Percentiles rank a stretch among this genome's conserved stretches.
These are phyloP conservation scores for Leptodactylus fuscus DNA, from an alignment of 2,113 vertebrate species.

Conservation along the genomic window DNA sequence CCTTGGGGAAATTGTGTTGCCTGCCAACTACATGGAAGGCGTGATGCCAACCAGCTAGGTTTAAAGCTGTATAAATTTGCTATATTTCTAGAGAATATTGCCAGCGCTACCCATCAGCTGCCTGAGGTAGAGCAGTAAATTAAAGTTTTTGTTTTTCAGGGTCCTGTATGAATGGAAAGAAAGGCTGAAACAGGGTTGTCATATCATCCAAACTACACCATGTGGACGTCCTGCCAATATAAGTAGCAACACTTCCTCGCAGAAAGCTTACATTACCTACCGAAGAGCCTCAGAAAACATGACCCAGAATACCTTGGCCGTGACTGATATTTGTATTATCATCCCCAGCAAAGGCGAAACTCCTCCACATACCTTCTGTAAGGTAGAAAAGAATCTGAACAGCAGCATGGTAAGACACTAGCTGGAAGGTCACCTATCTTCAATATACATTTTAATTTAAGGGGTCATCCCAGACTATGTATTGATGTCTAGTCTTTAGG, in stretches of 20 bases:
- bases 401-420: constrained; percentile 90
- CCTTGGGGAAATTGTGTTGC: background rate
- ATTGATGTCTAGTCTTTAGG: no score
- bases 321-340: constrained; percentile 96
- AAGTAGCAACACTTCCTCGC: constrained; percentile 88
- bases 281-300: constrained; percentile 89
- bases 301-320: constrained; percentile 89
- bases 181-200: constrained; percentile 92
- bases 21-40: background rate
- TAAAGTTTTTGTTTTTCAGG: constrained; percentile 69
- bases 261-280: constrained; percentile 93
- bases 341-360: constrained; percentile 94
- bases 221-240: constrained; percentile 93
- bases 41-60: background rate
- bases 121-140: background rate
- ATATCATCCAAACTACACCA: constrained; percentile 93
- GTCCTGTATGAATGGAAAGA: constrained; percentile 97
- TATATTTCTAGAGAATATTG: background rate
- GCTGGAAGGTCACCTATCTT: no score
- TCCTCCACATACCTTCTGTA: constrained; percentile 97
- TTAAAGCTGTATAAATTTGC: background rate
- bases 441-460: no score
- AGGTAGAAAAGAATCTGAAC: constrained; percentile 97
- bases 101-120: background rate
- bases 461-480: no score